phyloP scores from a whole-genome alignment of 2,888 invertebrate species.

The Notodonta ziczac region DNA sequence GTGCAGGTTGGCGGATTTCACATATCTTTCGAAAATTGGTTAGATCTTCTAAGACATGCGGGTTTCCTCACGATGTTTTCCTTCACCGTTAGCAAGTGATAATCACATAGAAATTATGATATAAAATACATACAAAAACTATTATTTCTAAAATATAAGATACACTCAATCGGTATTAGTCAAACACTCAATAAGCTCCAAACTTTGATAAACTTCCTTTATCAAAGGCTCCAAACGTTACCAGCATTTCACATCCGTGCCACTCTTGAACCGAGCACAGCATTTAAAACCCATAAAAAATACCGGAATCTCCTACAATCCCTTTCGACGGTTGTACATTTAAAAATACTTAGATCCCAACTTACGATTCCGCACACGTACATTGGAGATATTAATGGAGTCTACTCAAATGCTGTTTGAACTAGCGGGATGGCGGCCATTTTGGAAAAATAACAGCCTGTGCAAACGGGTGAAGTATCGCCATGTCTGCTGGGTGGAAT shows the following conservation, averaged over 20 bases:
- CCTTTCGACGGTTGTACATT: slow-evolving; percentile 40
- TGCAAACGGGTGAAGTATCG: slow-evolving; percentile 19
- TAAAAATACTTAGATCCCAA: slow-evolving; percentile 49
- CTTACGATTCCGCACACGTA: slow-evolving; percentile 55
- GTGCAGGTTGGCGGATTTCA: no score
- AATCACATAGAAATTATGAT: no score
- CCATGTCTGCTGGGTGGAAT: slow-evolving; percentile 12
- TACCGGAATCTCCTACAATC: slow-evolving; percentile 33
- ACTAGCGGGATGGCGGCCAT: slow-evolving; percentile 39
- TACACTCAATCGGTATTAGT: no score
- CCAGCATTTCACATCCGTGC: background rate
- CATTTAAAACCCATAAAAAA: slow-evolving; percentile 29
- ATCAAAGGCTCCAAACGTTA: no score
- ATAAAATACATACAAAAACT: no score
- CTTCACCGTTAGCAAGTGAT: no score
- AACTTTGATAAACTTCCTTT: no score
- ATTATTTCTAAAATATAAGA: no score
- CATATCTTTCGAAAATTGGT: no score
- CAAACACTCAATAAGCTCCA: background rate
- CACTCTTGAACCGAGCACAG: slow-evolving; percentile 8
- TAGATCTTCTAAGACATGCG: no score
- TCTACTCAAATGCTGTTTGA: slow-evolving; percentile 43
- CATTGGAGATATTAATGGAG: slow-evolving; percentile 55
- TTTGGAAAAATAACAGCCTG: slow-evolving; percentile 25
- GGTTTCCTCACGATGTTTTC: no score